Evolutionary conservation across 2,888 invertebrate genomes (phyloP).

Genomic region (Tanytarsus gracilentus): DNA sequence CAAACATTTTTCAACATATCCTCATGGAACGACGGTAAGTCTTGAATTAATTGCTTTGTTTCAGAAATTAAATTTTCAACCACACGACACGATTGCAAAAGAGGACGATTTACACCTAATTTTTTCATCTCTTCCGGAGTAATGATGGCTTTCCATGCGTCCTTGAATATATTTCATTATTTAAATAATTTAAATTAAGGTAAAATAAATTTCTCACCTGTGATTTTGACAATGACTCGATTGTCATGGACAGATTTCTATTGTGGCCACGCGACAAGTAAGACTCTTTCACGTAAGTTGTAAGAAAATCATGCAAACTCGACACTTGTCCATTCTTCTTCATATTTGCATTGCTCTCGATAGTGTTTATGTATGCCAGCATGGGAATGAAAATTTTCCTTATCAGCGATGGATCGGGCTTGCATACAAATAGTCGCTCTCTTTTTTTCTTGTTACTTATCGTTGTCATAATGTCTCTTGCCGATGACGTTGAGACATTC

Average conservation of each 20-base stretch:
- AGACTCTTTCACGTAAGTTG: constrained; percentile 77
- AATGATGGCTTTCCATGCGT: constrained; percentile 70
- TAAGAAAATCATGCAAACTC: constrained; percentile 72
- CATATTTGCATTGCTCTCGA: constrained; percentile 54
- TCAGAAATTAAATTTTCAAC: constrained; percentile 56
- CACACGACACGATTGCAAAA: constrained; percentile 61
- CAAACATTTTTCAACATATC: constrained; percentile 64
- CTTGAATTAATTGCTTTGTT: constrained; percentile 57
- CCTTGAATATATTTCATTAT: too few species aligned
- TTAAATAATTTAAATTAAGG: too few species aligned
- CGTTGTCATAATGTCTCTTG: constrained; percentile 23
- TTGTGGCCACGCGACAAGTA: constrained; percentile 72
- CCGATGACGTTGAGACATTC: constrained; percentile 15
- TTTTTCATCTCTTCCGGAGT: constrained; percentile 59
- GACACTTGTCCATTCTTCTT: constrained; percentile 55
- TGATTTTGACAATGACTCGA: constrained; percentile 63
- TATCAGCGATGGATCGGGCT: constrained; percentile 63
- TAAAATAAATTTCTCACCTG: too few species aligned
- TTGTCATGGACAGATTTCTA: constrained; percentile 43
- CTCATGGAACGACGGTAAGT: constrained; percentile 64
- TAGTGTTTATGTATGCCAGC: constrained; percentile 72
- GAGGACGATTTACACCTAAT: constrained; percentile 53
- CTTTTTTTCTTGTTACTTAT: constrained; percentile 35
- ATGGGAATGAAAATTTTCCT: constrained; percentile 73
- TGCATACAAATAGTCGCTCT: constrained; percentile 63